Percentiles rank a stretch among this genome's conserved stretches.
Conservation (phyloP, 2,113 vertebrate genomes). For the Coracopsis vasa region DNA sequence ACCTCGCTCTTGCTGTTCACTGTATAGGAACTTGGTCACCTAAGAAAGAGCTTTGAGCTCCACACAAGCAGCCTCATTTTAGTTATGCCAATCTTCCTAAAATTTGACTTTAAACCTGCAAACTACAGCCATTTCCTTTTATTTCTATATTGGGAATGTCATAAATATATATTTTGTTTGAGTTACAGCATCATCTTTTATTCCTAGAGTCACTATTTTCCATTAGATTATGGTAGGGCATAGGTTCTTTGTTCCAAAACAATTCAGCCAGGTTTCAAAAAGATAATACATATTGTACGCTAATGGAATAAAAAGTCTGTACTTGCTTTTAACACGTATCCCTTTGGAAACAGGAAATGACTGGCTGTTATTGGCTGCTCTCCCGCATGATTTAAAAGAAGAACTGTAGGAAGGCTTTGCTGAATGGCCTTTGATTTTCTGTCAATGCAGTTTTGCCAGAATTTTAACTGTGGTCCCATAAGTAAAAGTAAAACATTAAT, state of each 20-base stretch:
- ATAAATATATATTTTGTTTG: not conserved
- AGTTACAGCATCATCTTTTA: not conserved
- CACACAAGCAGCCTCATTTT: not conserved
- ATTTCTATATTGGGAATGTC: not conserved
- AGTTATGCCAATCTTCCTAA: not conserved
- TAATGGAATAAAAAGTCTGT: conserved; percentile 28
- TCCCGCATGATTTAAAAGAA: conserved; percentile 38
- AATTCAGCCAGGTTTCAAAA: conserved; percentile 30
- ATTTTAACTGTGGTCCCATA: conserved; percentile 27
- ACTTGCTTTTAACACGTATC: not conserved
- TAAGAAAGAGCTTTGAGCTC: not conserved
- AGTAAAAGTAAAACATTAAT: conserved; percentile 46
- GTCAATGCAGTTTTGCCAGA: conserved; percentile 51
- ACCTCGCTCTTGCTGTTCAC: not conserved
- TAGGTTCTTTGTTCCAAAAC: conserved; percentile 15
- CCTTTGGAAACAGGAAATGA: conserved; percentile 50
- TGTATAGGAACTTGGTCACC: not conserved
- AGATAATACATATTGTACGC: not conserved
- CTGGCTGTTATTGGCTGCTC: conserved; percentile 39
- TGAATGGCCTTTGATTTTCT: conserved; percentile 62
- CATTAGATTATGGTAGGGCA: not conserved
- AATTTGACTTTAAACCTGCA: not conserved
- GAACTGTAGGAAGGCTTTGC: conserved; percentile 38
- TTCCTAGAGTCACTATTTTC: not conserved
- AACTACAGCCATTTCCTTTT: not conserved